phyloP scores from a whole-genome alignment of 2,797 vertebrate species.

The Rallus crepitans region DNA sequence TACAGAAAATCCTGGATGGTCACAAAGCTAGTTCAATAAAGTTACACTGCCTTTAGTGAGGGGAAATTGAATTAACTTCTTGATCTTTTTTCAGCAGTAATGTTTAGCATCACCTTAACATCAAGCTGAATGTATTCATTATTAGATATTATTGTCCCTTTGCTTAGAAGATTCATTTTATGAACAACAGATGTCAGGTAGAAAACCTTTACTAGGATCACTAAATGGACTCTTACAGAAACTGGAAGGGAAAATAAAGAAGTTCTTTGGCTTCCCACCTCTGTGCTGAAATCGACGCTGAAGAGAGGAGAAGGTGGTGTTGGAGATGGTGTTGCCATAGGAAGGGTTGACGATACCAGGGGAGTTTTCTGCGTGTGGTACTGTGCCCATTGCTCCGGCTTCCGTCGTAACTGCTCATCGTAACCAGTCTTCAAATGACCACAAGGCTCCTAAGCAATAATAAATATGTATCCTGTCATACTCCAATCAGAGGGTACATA shows the following conservation, averaged over 20 bases:
- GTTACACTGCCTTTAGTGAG: not conserved
- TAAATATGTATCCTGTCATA: not conserved
- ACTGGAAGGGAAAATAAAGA: not conserved
- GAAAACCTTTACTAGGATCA: not conserved
- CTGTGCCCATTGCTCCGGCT: conserved; percentile 92
- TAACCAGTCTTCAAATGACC: conserved; percentile 86
- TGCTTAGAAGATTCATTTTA: not conserved
- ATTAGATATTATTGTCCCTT: not conserved
- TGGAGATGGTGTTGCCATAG: conserved; percentile 84
- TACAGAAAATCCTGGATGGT: not conserved
- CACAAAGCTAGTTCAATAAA: not conserved
- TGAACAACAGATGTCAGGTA: not conserved
- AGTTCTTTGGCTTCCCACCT: conserved; percentile 80
- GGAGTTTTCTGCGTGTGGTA: conserved; percentile 83
- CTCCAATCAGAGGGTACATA: not conserved
- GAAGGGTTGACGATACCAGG: conserved; percentile 83
- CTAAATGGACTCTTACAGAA: not conserved
- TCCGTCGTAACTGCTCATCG: conserved; percentile 91
- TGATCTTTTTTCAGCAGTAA: not conserved
- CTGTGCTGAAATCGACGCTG: conserved; percentile 89
- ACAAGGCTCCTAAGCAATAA: conserved; percentile 78
- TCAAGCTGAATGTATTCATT: not conserved
- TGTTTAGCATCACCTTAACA: not conserved
- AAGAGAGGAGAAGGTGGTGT: conserved; percentile 93
- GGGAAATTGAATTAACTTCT: not conserved